Percentiles rank a stretch among this genome's conserved stretches.
Evolutionary conservation across 2,797 vertebrate species (phyloP).

Genomic region (Neosalanx taihuensis): DNA sequence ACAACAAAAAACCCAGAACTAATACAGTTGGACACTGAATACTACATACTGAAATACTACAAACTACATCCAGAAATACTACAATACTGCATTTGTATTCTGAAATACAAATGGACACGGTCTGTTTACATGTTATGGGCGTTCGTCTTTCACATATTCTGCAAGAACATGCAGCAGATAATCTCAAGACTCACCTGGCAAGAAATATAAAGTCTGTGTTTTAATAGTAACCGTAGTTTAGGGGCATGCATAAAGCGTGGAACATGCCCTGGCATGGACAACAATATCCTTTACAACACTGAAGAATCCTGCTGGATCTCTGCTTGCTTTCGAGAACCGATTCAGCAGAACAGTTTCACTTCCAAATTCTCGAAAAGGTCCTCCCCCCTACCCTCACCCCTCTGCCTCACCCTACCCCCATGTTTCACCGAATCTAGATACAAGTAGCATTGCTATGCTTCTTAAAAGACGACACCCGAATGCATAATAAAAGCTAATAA

Average conservation of each 20-base stretch:
- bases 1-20: too few species aligned
- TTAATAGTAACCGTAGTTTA: background rate
- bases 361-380: background rate
- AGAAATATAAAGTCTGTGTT: background rate
- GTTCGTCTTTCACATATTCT: background rate
- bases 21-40: too few species aligned
- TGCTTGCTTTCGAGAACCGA: background rate
- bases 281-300: background rate
- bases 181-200: background rate
- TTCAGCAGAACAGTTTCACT: constrained; percentile 6
- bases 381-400: background rate
- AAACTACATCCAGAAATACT: too few species aligned
- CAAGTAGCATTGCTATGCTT: background rate
- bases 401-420: too few species aligned
- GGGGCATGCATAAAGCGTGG: background rate
- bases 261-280: background rate
- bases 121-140: too few species aligned
- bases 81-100: too few species aligned
- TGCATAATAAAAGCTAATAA: background rate
- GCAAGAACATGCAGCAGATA: background rate
- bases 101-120: too few species aligned
- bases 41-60: too few species aligned
- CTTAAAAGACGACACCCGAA: background rate
- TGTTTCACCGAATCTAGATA: background rate
- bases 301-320: too few species aligned